Conservation (phyloP, 2,113 vertebrate genomes). For the Aviceda subcristata region DNA sequence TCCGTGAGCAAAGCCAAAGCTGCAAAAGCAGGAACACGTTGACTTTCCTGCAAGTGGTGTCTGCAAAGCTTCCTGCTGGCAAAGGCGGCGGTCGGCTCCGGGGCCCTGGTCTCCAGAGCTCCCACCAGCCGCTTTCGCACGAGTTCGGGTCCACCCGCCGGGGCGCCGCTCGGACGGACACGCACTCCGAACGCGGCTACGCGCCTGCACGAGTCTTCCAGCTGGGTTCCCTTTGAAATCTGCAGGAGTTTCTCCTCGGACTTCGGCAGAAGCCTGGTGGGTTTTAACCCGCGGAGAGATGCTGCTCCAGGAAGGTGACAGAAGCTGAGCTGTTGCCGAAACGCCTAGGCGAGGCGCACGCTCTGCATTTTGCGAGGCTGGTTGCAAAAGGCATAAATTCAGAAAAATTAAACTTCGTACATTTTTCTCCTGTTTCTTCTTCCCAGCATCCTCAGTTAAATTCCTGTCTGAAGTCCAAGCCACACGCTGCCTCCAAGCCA, state of each 20-base stretch:
- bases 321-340: neutral
- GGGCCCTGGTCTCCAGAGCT: rapidly evolving
- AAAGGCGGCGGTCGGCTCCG: rapidly evolving
- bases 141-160: rapidly evolving
- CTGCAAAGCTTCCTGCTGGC: neutral
- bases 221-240: neutral
- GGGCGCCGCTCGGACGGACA: neutral
- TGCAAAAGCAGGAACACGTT: neutral
- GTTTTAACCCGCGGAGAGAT: neutral
- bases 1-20: neutral
- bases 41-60: neutral
- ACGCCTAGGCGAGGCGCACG: rapidly evolving
- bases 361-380: rapidly evolving
- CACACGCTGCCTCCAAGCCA: neutral
- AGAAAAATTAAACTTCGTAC: neutral
- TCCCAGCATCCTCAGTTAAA: neutral
- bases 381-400: neutral
- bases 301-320: neutral
- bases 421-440: neutral
- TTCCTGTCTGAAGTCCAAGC: slow-evolving; percentile 28
- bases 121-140: rapidly evolving
- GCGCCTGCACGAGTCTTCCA: neutral
- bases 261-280: neutral
- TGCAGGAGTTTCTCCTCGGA: neutral
- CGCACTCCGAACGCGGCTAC: rapidly evolving